Evolutionary conservation across 2,113 vertebrate species (phyloP).

Genomic region (Acanthisitta chloris): DNA sequence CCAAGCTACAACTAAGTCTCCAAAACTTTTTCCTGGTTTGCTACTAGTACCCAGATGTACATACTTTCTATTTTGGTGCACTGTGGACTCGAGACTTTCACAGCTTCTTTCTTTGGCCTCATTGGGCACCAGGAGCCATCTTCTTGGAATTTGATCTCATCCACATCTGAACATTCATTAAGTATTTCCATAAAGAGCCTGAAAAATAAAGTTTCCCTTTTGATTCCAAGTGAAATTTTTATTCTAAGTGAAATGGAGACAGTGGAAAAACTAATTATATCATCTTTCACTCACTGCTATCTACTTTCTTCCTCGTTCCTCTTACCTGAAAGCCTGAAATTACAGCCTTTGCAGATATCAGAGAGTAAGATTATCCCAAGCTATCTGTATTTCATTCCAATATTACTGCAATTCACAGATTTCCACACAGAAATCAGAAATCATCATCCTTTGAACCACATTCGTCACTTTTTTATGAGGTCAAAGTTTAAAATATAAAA

Average conservation of each 20-base stretch:
- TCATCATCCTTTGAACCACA: background rate
- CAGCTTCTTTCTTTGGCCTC: slow-evolving; percentile 92
- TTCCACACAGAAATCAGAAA: background rate
- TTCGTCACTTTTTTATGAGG: rapidly evolving
- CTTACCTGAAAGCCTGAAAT: background rate
- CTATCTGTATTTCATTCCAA: too few species aligned
- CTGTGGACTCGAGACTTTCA: slow-evolving; percentile 84
- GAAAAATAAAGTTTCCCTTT: slow-evolving; percentile 22
- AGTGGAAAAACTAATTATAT: background rate
- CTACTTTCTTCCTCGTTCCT: background rate
- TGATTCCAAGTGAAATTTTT: background rate
- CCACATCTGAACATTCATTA: slow-evolving; percentile 93
- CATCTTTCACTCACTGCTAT: background rate
- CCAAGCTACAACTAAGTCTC: background rate
- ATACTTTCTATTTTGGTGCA: slow-evolving; percentile 88
- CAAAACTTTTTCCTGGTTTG: background rate
- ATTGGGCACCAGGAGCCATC: slow-evolving; percentile 97
- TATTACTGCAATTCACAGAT: background rate
- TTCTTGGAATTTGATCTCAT: slow-evolving; percentile 97
- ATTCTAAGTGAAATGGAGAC: background rate
- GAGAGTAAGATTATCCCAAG: background rate
- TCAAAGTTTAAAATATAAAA: too few species aligned
- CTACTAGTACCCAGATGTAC: background rate
- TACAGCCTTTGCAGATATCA: background rate
- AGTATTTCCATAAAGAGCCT: slow-evolving; percentile 98